phyloP scores from a whole-genome alignment of 2,797 vertebrate species.

The Rousettus madagascariensis region DNA sequence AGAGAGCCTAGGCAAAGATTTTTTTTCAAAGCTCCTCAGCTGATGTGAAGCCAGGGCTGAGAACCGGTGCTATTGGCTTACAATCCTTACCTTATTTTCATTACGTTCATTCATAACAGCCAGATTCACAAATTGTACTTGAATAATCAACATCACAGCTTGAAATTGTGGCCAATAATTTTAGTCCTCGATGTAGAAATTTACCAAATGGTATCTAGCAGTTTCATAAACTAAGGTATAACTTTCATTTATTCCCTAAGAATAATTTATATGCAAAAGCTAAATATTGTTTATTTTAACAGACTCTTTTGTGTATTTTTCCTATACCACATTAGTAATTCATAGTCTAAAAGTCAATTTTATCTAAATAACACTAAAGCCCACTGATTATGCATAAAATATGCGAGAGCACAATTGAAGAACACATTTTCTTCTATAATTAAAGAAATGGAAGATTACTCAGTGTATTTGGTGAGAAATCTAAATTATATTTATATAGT shows the following conservation, averaged over 20 bases:
- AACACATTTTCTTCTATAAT: neutral
- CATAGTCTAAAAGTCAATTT: slow-evolving; percentile 11
- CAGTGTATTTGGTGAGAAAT: neutral
- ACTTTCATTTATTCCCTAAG: neutral
- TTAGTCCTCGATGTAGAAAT: neutral
- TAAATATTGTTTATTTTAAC: slow-evolving; percentile 28
- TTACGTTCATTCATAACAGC: neutral
- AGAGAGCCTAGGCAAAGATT: neutral
- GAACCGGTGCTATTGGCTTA: neutral
- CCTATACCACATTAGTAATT: neutral
- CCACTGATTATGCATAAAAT: neutral
- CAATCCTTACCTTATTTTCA: neutral
- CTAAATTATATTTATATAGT: neutral
- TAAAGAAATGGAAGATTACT: neutral
- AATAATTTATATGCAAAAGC: neutral
- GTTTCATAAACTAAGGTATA: neutral
- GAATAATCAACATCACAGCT: neutral
- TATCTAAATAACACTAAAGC: neutral
- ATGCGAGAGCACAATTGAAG: neutral
- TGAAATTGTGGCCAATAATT: neutral
- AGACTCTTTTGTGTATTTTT: neutral
- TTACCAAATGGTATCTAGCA: neutral
- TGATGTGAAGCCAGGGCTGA: neutral
- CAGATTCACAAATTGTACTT: neutral
- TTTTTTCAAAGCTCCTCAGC: neutral